phyloP scores from a whole-genome alignment of 2,797 vertebrate genomes.

The Cetoscarus ocellatus region DNA sequence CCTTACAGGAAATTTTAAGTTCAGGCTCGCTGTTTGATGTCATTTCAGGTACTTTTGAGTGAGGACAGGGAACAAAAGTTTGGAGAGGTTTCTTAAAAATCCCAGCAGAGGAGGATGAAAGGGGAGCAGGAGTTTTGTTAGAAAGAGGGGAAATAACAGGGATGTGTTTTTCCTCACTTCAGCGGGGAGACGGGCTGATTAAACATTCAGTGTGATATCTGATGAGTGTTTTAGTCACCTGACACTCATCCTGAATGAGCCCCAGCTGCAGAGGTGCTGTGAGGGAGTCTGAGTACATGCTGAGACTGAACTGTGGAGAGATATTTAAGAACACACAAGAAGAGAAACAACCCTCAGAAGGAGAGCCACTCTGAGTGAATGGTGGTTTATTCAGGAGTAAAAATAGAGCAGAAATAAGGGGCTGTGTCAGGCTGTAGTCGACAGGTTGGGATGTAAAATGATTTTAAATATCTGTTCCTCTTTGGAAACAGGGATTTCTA shows the following conservation, averaged over 20 bases:
- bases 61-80: conserved; percentile 51
- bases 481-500: too few relatives aligned
- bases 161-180: conserved; percentile 29
- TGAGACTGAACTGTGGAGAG: not conserved
- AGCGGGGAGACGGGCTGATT: conserved; percentile 37
- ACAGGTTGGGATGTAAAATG: too few relatives aligned
- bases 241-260: conserved; percentile 41
- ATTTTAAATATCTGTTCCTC: too few relatives aligned
- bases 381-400: not conserved
- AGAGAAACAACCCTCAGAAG: conserved; percentile 8
- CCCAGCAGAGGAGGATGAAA: conserved; percentile 56
- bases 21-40: conserved; percentile 38
- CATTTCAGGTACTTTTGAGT: conserved; percentile 39
- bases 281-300: conserved; percentile 8
- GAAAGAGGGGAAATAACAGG: conserved; percentile 16
- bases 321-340: conserved; percentile 22
- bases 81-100: conserved; percentile 14
- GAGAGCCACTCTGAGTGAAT: not conserved
- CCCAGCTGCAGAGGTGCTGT: conserved; percentile 34
- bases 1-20: conserved; percentile 10
- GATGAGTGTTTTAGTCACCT: conserved; percentile 55
- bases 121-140: conserved; percentile 19
- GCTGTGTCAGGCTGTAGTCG: too few relatives aligned
- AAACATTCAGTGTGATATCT: conserved; percentile 65
- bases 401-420: too few relatives aligned